Evolutionary conservation across 2,797 vertebrate genomes (phyloP).

Genomic region (Alexandromys oeconomus): DNA sequence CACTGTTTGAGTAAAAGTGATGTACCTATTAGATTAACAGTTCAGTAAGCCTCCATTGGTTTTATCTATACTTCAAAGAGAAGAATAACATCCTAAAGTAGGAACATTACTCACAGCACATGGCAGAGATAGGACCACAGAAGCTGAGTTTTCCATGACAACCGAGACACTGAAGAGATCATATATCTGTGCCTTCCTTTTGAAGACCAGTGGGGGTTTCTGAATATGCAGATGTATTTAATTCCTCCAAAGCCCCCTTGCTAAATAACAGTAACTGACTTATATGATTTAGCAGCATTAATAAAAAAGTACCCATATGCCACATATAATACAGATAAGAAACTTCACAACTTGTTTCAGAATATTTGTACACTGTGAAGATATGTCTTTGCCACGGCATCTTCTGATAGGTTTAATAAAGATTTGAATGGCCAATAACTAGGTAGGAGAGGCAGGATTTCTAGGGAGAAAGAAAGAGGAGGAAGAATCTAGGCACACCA

Average conservation of each 20-base stretch:
- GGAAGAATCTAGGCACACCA: background rate
- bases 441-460: background rate
- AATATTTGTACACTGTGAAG: background rate
- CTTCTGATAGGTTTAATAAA: background rate
- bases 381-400: background rate
- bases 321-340: background rate
- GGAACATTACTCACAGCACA: background rate
- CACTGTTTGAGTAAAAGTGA: background rate
- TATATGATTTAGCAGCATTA: background rate
- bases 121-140: background rate
- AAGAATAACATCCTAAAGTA: background rate
- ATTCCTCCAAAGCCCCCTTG: background rate
- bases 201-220: background rate
- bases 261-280: background rate
- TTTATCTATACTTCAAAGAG: background rate
- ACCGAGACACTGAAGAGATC: background rate
- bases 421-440: background rate
- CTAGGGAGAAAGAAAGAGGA: background rate
- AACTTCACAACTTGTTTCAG: background rate
- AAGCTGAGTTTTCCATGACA: background rate
- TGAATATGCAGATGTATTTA: conserved; percentile 2
- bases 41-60: background rate
- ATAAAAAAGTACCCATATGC: background rate
- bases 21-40: background rate
- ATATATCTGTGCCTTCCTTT: background rate